Conservation (phyloP, 2,113 vertebrate species). For the Tapirus terrestris region DNA sequence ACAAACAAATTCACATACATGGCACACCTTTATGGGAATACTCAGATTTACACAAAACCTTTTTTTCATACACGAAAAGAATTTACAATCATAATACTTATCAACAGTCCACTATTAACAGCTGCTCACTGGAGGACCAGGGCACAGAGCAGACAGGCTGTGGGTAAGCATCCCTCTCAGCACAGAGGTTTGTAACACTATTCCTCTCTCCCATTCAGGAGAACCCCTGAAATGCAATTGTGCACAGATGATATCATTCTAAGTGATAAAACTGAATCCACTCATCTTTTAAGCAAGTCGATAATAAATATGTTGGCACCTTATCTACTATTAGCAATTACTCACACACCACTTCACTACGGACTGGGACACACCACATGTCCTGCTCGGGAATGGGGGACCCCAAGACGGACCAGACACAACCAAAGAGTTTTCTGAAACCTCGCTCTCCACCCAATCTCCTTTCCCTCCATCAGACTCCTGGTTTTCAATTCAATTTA, state of each 20-base stretch:
- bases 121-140: not conserved
- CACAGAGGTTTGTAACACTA: not conserved
- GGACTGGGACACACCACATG: not conserved
- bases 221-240: not conserved
- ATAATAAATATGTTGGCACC: not conserved
- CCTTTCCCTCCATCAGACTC: not conserved
- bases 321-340: not conserved
- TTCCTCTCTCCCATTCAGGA: not conserved
- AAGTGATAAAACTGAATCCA: not conserved
- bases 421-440: not conserved
- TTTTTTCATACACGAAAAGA: not conserved
- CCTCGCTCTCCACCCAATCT: not conserved
- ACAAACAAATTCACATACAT: not conserved
- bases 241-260: not conserved
- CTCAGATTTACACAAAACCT: not conserved
- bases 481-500: not conserved
- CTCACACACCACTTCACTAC: not conserved
- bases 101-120: not conserved
- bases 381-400: not conserved
- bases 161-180: not conserved
- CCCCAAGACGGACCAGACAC: not conserved
- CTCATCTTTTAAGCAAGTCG: not conserved
- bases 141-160: not conserved
- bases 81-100: not conserved
- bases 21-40: not conserved